These are phyloP conservation scores for Phaethon lepturus DNA, from an alignment of 2,113 vertebrate species.

Conservation along the genomic window DNA sequence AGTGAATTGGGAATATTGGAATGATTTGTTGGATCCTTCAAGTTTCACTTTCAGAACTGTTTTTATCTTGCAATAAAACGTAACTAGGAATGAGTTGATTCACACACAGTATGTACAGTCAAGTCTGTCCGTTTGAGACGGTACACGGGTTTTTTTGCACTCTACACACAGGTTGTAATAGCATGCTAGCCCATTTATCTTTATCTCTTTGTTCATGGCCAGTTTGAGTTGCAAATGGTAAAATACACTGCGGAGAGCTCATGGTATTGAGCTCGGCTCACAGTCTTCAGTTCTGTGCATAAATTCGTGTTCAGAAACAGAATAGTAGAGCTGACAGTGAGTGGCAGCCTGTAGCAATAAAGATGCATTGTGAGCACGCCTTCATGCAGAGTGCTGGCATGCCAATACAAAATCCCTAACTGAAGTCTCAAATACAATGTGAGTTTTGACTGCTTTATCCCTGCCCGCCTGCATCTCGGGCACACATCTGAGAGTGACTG, in stretches of 20 bases:
- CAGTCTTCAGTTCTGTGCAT: not conserved
- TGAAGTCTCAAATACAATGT: not conserved
- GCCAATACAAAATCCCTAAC: not conserved
- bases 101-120: not conserved
- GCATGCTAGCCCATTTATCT: not conserved
- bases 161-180: not conserved
- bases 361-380: not conserved
- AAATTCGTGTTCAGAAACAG: not conserved
- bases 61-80: not conserved
- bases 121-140: not conserved
- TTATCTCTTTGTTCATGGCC: not conserved
- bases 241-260: not conserved
- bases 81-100: not conserved
- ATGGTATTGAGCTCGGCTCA: not conserved
- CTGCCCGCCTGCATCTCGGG: conserved; percentile 37
- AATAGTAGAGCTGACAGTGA: not conserved
- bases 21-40: not conserved
- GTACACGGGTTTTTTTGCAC: not conserved
- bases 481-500: conserved; percentile 70
- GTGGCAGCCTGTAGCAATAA: not conserved
- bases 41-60: not conserved
- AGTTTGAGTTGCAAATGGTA: not conserved
- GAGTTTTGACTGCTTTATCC: conserved; percentile 46
- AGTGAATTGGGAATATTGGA: not conserved
- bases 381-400: not conserved